Conservation (phyloP, 2,888 invertebrate species). For the Bombylius major region DNA sequence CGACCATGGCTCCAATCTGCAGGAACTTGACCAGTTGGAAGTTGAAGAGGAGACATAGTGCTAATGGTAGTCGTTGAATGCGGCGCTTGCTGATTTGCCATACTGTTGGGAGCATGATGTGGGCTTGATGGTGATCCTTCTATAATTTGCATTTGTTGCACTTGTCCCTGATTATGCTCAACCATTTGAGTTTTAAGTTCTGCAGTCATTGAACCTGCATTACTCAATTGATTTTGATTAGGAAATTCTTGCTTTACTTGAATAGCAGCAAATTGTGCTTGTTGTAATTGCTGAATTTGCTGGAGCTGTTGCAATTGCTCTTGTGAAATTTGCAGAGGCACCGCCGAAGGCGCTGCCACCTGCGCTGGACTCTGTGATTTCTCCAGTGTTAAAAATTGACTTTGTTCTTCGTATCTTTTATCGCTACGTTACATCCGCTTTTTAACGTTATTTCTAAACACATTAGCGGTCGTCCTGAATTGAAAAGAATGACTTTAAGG, state of each 20-base stretch:
- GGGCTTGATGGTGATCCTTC: slow-evolving; percentile 38
- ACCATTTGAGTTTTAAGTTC: slow-evolving; percentile 32
- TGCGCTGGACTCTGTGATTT: slow-evolving; percentile 44
- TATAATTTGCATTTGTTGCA: slow-evolving; percentile 38
- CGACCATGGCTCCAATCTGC: slow-evolving; percentile 62
- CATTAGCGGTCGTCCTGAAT: slow-evolving; percentile 43
- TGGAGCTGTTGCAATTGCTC: slow-evolving; percentile 47
- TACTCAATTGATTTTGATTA: slow-evolving; percentile 19
- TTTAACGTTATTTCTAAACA: slow-evolving; percentile 54
- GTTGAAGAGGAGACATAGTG: slow-evolving; percentile 64
- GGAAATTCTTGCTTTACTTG: slow-evolving; percentile 38
- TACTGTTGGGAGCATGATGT: slow-evolving; percentile 34
- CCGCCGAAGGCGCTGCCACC: slow-evolving; percentile 30
- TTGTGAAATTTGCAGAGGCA: slow-evolving; percentile 35
- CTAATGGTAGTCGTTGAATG: slow-evolving; percentile 50
- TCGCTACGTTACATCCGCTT: slow-evolving; percentile 61
- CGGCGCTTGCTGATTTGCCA: slow-evolving; percentile 35
- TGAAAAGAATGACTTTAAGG: not conserved
- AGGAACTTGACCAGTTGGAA: slow-evolving; percentile 46
- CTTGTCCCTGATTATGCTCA: slow-evolving; percentile 38
- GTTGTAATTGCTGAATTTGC: slow-evolving; percentile 46
- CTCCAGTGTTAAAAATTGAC: slow-evolving; percentile 50
- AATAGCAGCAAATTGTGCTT: slow-evolving; percentile 38
- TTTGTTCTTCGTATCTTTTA: slow-evolving; percentile 60
- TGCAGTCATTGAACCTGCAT: slow-evolving; percentile 15